Evolutionary conservation across 2,888 invertebrate species (phyloP).

Genomic region (Agrotis clavis): DNA sequence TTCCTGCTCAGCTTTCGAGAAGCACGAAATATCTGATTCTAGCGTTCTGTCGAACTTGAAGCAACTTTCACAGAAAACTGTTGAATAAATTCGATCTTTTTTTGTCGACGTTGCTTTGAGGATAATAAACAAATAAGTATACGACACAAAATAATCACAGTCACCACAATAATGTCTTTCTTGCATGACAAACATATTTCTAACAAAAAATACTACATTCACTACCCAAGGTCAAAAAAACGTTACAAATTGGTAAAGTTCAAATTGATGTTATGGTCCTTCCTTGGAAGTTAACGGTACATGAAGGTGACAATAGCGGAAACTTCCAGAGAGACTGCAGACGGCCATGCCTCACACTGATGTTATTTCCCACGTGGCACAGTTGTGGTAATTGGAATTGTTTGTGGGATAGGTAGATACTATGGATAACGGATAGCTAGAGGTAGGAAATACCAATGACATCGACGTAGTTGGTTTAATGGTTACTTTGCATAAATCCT

Average conservation of each 20-base stretch:
- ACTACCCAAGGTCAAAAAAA: conserved; percentile 40
- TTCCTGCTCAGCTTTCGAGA: conserved; percentile 10
- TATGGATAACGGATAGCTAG: neutral
- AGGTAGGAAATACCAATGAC: neutral
- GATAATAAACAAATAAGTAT: neutral
- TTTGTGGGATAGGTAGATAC: conserved; percentile 17
- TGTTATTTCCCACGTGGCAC: conserved; percentile 64
- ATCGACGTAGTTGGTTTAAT: neutral
- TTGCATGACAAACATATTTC: conserved; percentile 47
- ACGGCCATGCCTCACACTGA: conserved; percentile 38
- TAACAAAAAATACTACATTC: conserved; percentile 24
- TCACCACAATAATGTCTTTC: conserved; percentile 33
- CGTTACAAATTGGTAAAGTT: conserved; percentile 55
- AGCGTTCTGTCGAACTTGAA: conserved; percentile 1
- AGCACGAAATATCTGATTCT: conserved; percentile 15
- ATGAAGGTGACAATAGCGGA: conserved; percentile 25
- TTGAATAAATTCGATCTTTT: conserved; percentile 17
- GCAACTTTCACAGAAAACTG: neutral
- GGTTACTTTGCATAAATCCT: neutral
- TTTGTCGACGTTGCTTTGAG: neutral
- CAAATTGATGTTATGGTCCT: conserved; percentile 35
- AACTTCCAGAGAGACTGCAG: conserved; percentile 30
- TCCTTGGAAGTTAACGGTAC: conserved; percentile 9
- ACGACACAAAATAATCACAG: conserved; percentile 1
- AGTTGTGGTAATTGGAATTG: conserved; percentile 62